Percentiles rank a stretch among this genome's conserved stretches.
Conservation (phyloP, 35 echinoderm and acorn worm species). For the Strongylocentrotus purpuratus region DNA sequence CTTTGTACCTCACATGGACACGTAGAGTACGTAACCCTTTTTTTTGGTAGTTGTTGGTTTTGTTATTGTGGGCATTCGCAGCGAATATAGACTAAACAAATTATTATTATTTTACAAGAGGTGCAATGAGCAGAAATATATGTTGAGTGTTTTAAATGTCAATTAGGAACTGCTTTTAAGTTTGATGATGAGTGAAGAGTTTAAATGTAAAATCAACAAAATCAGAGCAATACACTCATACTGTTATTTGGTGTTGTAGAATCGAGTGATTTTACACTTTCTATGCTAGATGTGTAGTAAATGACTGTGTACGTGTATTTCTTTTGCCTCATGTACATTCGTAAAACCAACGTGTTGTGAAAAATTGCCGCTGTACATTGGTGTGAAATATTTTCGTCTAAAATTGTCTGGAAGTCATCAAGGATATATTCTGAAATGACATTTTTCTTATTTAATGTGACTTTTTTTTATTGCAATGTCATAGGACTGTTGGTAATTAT, state of each 20-base stretch:
- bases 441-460: neutral
- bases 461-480: neutral
- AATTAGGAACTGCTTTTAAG: neutral
- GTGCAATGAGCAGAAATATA: constrained; percentile 10
- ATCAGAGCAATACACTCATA: neutral
- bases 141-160: neutral
- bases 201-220: neutral
- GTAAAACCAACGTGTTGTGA: neutral
- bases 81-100: neutral
- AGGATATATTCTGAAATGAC: neutral
- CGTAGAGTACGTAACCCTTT: neutral
- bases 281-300: neutral
- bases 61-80: neutral
- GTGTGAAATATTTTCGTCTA: neutral
- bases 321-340: neutral
- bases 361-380: neutral
- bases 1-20: neutral
- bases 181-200: neutral
- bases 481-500: neutral
- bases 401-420: neutral
- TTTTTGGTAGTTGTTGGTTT: neutral
- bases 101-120: neutral
- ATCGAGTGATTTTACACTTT: neutral
- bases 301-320: neutral
- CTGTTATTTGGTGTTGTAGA: neutral